Base-by-base conservation (phyloP, 2,113 vertebrate genomes). In the Thalassoma bifasciatum region DNA sequence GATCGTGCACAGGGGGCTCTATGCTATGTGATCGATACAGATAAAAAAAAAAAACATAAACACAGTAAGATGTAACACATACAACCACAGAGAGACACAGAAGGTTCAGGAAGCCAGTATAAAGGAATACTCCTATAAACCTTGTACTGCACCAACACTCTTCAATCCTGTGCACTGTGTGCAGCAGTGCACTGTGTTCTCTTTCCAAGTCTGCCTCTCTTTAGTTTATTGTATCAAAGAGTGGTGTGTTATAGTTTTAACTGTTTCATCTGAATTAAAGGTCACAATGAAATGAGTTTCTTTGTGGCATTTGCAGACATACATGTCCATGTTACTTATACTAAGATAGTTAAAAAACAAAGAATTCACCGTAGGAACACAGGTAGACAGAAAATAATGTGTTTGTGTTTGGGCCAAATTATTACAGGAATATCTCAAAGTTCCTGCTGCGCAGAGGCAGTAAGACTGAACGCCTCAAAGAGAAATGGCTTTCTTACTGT, bases 241-340 rank as follows among this genome's bases (percentile, higher is more conserved):
- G 69, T 2, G 8, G 24, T 71, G 62, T 79, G 81, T 75, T 46
- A 67, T 21, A 37, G 36, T 46, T 77, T 86, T 81, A 85, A 86
- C 84, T 73, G 79, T 11, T 30, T 69, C 72, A 66, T 65, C 65
- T 64, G 61, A 73, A 66, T 74, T 75, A 79, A 87, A 85, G 84
- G 82, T 86, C 75, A 83, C 58, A 67, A 44, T 51, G 52, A 81
- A 60, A 22, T 16, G 14, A 21, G 21, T 75, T 65, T 34, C 5
- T 73, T 52, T 51, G 23, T 85, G 77, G 42, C 69, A 82, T 81
- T 80, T 81, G 34, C 23, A 77, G 47, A 69, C 58, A 61, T 61
- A 30, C 21, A 50, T 56, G 64, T 69, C 62, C 53, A 56, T 24
- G 12, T 62, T 51, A 10, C n/a, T 37, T 49, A 61, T 56, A 26